Evolutionary conservation across 2,888 invertebrate genomes (phyloP).

Genomic region (Calliopum simillimum): DNA sequence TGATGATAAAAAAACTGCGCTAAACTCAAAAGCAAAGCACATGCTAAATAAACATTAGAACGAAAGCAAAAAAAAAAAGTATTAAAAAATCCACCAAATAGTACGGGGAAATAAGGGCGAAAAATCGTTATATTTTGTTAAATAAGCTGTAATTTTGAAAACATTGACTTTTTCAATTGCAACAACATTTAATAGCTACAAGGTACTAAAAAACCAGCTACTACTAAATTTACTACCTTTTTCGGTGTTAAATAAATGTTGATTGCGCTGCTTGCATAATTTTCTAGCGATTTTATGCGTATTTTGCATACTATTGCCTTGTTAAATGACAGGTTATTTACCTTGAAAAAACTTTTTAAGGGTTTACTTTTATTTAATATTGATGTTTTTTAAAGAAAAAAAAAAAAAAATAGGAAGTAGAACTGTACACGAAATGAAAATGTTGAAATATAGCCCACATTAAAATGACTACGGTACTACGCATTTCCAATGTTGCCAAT

Average conservation of each 20-base stretch:
- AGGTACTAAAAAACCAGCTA: neutral
- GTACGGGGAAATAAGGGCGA: neutral
- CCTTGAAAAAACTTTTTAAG: too few species aligned
- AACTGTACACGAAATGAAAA: too few species aligned
- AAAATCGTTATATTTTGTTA: slow-evolving; percentile 2
- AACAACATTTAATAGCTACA: neutral
- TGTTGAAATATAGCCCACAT: too few species aligned
- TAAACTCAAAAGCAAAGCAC: neutral
- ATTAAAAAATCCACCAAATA: too few species aligned
- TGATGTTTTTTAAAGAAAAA: too few species aligned
- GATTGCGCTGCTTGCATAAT: neutral
- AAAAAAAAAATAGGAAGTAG: too few species aligned
- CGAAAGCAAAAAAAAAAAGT: too few species aligned
- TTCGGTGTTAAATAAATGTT: neutral
- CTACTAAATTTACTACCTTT: neutral
- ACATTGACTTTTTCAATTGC: slow-evolving; percentile 13
- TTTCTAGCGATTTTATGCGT: slow-evolving; percentile 16
- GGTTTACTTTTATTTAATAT: too few species aligned
- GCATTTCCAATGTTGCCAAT: too few species aligned
- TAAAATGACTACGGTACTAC: too few species aligned
- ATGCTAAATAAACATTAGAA: neutral
- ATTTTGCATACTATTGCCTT: neutral
- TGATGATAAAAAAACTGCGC: neutral
- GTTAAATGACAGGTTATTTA: too few species aligned
- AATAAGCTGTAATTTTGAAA: slow-evolving; percentile 5